phyloP scores from a whole-genome alignment of 1,140 invertebrate genomes.

The Nasonia giraulti region DNA sequence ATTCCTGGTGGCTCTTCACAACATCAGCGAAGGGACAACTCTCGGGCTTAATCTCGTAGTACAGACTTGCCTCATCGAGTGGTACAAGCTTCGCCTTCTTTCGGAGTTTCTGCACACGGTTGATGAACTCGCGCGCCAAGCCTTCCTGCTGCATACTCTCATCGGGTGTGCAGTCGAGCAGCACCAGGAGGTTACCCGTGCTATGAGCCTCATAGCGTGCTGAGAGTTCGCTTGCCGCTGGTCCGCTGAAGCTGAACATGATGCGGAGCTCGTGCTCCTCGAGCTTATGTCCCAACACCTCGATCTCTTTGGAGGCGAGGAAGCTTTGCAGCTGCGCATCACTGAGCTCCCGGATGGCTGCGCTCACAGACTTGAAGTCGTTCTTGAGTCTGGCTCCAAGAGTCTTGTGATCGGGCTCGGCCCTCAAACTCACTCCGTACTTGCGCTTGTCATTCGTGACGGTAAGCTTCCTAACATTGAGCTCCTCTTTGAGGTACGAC shows the following conservation, averaged over 20 bases:
- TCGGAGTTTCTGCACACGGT: conserved; percentile 96
- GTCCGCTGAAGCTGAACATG: conserved; percentile 84
- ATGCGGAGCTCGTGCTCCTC: conserved; percentile 88
- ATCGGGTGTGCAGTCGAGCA: conserved; percentile 88
- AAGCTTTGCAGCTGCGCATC: conserved; percentile 89
- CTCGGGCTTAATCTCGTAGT: conserved; percentile 81
- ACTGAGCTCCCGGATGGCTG: conserved; percentile 86
- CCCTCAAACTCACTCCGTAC: conserved; percentile 94
- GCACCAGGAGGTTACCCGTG: conserved; percentile 88
- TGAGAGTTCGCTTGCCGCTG: conserved; percentile 76
- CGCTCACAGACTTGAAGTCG: conserved; percentile 91
- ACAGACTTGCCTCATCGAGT: conserved; percentile 91
- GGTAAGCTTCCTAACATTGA: conserved; percentile 93
- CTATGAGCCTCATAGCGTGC: conserved; percentile 91
- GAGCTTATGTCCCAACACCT: conserved; percentile 85
- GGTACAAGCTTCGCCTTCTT: conserved; percentile 96
- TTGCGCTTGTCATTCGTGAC: conserved; percentile 93
- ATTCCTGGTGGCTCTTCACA: conserved; percentile 81
- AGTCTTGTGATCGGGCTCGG: conserved; percentile 93
- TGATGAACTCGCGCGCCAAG: conserved; percentile 94
- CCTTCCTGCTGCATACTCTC: conserved; percentile 94
- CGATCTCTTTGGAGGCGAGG: conserved; percentile 82
- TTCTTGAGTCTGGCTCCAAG: conserved; percentile 92
- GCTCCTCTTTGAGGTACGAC: conserved; percentile 93
- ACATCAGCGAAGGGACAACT: conserved; percentile 80